A percentile compares a stretch with the other conserved stretches of the same genome.
Evolutionary conservation across 1,140 invertebrate species (phyloP).

Genomic region (Rhyzopertha dominica): DNA sequence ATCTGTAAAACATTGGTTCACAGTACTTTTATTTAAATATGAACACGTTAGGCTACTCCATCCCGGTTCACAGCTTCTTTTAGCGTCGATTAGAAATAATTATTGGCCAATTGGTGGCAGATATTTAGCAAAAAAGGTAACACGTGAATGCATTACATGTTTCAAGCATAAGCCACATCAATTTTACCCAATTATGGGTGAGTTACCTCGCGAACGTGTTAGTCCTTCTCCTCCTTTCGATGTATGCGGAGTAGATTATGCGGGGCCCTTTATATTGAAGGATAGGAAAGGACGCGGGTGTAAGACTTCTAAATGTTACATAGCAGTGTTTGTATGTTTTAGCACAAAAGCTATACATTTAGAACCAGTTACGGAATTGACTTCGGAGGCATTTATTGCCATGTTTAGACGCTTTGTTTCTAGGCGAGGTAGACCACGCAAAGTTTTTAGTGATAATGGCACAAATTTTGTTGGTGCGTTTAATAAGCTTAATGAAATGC

Average conservation of each 20-base stretch:
- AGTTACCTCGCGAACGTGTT: background rate
- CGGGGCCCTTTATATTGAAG: conserved; percentile 26
- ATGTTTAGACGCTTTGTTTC: conserved; percentile 11
- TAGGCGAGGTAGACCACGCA: conserved; percentile 13
- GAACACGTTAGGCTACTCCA: conserved; percentile 29
- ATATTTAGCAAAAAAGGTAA: conserved; percentile 17
- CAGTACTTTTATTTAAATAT: no score
- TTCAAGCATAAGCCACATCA: conserved; percentile 12
- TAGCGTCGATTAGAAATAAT: conserved; percentile 17
- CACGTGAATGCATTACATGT: conserved; percentile 17
- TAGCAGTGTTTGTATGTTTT: conserved; percentile 13
- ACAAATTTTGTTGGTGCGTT: conserved; percentile 19
- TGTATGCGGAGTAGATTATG: conserved; percentile 24
- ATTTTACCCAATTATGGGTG: conserved; percentile 2
- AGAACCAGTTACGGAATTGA: conserved; percentile 5
- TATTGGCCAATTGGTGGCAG: conserved; percentile 12
- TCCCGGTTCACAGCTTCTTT: conserved; percentile 20
- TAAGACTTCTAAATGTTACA: conserved; percentile 11
- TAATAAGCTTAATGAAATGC: no score
- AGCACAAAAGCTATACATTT: conserved; percentile 2
- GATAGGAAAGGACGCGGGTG: conserved; percentile 17
- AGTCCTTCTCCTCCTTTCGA: conserved; percentile 8
- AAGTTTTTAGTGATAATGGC: conserved; percentile 37
- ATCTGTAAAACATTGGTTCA: no score
- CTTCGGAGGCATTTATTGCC: conserved; percentile 12